These are phyloP conservation scores for Pimpla rufipes DNA, from an alignment of 2,888 invertebrate species.

Conservation along the genomic window DNA sequence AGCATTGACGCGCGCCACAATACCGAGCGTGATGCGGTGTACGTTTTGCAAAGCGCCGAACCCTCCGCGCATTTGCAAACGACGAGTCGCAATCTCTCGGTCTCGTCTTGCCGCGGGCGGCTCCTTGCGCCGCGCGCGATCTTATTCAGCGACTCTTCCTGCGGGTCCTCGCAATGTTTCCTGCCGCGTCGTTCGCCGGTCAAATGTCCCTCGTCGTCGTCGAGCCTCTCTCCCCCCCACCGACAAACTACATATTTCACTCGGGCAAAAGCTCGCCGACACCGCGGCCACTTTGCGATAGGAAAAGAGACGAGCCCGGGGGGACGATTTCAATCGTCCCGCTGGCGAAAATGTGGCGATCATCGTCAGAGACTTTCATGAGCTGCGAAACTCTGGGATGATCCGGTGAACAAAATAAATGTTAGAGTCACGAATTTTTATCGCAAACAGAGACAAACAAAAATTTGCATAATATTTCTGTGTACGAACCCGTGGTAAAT, in stretches of 20 bases:
- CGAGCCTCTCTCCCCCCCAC: too few species aligned
- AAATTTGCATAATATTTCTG: too few species aligned
- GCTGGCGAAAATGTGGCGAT: too few species aligned
- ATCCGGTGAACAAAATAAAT: too few species aligned
- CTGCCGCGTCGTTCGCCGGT: slow-evolving; percentile 56
- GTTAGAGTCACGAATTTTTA: too few species aligned
- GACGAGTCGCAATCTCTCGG: slow-evolving; percentile 64
- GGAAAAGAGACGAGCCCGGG: background rate
- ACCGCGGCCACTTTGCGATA: slow-evolving; percentile 21
- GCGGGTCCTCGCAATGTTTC: slow-evolving; percentile 65
- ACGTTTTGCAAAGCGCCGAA: slow-evolving; percentile 28
- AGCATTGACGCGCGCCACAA: slow-evolving; percentile 84
- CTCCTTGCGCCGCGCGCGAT: slow-evolving; percentile 52
- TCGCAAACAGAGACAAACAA: too few species aligned
- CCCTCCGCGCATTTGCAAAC: slow-evolving; percentile 62
- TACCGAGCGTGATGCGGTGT: slow-evolving; percentile 81
- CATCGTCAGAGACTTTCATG: too few species aligned
- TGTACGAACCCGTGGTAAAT: too few species aligned
- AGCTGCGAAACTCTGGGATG: too few species aligned
- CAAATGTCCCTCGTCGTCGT: too few species aligned
- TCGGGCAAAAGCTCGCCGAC: background rate
- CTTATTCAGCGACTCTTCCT: slow-evolving; percentile 66
- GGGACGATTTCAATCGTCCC: slow-evolving; percentile 19
- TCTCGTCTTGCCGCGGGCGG: slow-evolving; percentile 47
- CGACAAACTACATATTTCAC: slow-evolving; percentile 41